Percentiles rank a stretch among this genome's conserved stretches.
Conservation (phyloP, 2,888 invertebrate genomes). For the Tachina fera region DNA sequence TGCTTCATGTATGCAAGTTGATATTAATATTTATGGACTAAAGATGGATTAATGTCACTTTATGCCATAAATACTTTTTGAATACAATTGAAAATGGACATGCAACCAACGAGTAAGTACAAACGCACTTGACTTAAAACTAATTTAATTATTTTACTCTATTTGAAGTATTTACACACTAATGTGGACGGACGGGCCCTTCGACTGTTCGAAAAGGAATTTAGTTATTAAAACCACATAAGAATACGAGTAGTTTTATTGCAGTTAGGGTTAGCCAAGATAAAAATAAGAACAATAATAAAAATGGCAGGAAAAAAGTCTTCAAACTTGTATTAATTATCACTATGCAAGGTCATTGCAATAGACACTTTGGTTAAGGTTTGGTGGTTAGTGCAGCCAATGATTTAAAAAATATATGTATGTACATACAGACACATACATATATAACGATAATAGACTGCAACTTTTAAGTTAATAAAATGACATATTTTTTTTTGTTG, state of each 20-base stretch:
- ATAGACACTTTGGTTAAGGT: slow-evolving; percentile 53
- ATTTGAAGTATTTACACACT: neutral
- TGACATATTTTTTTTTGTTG: slow-evolving; percentile 48
- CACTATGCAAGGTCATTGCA: slow-evolving; percentile 66
- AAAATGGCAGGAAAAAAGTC: slow-evolving; percentile 43
- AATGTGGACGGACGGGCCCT: neutral
- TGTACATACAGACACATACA: neutral
- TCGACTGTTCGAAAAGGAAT: slow-evolving; percentile 33
- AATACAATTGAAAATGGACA: slow-evolving; percentile 37
- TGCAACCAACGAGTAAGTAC: neutral
- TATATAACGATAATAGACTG: slow-evolving; percentile 34
- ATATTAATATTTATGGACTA: slow-evolving; percentile 63
- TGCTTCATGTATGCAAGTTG: slow-evolving; percentile 51
- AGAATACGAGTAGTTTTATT: slow-evolving; percentile 24
- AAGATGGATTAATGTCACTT: slow-evolving; percentile 67
- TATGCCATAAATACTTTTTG: slow-evolving; percentile 60
- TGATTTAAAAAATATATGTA: neutral
- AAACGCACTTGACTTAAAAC: slow-evolving; percentile 27
- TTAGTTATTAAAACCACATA: slow-evolving; percentile 55
- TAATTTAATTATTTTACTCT: slow-evolving; percentile 17
- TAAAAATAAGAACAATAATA: slow-evolving; percentile 4
- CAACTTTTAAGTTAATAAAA: slow-evolving; percentile 62
- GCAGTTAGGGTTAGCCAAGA: slow-evolving; percentile 1
- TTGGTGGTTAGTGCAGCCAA: slow-evolving; percentile 25
- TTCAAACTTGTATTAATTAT: slow-evolving; percentile 71